Evolutionary conservation across 1,140 invertebrate species (phyloP), one percentile per base, ranked within the genome.

Genomic region (Conopomorpha cramerella): DNA sequence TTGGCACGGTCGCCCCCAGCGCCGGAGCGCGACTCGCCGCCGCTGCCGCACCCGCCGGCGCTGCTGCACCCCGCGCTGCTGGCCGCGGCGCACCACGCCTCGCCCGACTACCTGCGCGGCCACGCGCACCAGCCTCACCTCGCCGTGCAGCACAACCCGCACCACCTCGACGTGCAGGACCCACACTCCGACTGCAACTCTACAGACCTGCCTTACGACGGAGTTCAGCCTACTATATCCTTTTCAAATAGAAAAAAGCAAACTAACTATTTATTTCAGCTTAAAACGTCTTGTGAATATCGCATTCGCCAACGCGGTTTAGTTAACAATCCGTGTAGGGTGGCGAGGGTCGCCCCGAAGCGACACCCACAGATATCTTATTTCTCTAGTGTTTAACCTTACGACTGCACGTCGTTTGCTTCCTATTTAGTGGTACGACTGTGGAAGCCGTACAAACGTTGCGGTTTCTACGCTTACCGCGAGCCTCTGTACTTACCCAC

Each of bases 141-240:
- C 27, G 50, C 45, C 19, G 40, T 42, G 29, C 63, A 50, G 25
- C 67, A 84, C 77, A 63, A 77, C 65, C 71, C 68, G 61, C 64
- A 72, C 68, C 66, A 81, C 78, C 86, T 92, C 83, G 90, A 92
- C 80, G 83, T 85, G 72, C 86, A 87, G 54, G 90, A 92, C 68
- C 85, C 88, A 36, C 86, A 87, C 66, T 91, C 89, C 44, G 91
- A 93, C 79, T 92, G 90, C 82, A 92, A 92, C 78, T 91, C 90
- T 47, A 89, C 84, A 34, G 90, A 93, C 66, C 87, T 91, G 70
- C 84, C 85, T 52, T 93, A 90, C 82, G 91, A 93, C 74, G 90
- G 90, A 76, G 87, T 92, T 83, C 88, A 90, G 80, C 90, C 90
- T 89, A 91, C 90, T 86, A 92, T 93, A 92, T 93, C 91, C 89